Base-by-base conservation (phyloP, 2,113 vertebrate genomes). In the Poeciliopsis retropinna region DNA sequence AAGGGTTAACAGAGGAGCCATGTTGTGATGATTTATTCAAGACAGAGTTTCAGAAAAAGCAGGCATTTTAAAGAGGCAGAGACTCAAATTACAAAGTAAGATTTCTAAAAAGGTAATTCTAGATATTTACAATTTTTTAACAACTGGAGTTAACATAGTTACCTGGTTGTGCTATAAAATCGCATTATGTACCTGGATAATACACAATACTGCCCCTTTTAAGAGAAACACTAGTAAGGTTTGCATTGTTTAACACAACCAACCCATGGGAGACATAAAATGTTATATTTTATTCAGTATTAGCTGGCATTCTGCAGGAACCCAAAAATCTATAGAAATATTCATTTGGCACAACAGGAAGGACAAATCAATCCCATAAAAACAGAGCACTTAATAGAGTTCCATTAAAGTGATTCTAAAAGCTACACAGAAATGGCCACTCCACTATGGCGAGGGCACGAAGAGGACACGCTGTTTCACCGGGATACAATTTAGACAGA, bases 381-480 rank as follows among this genome's bases (percentile, higher is more conserved):
- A 90, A 91, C 87, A 86, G 81, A 82, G 81, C 73, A 87, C 83
- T 93, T 92, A 90, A 93, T 87, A 87, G 80, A 85, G 82, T 78
- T 85, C 86, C 85, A 91, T 92, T 92, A 91, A 86, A 84, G 39
- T 11, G 39, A 72, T 82, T 89, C 74, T 73, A 32, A 73, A 69
- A 77, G 84, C 71, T 66, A 62, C 27, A 66, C 76, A 77, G 81
- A 91, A 86, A 85, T 80, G 85, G 79, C 78, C 76, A 73, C 81
- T 86, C 62, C 73, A 79, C 79, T 67, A 67, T 64, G 44, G 76
- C 37, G 67, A 79, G 87, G 83, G 72, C 82, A 88, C 30, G 0
- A 61, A 76, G 85, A 85, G 87, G 86, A 80, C 84, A 85, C 61
- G 6, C 81, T 71, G 79, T 84, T 83, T 85, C 73, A 90, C 81